Evolutionary conservation across 2,888 invertebrate genomes (phyloP).

Genomic region (Rapana venosa): DNA sequence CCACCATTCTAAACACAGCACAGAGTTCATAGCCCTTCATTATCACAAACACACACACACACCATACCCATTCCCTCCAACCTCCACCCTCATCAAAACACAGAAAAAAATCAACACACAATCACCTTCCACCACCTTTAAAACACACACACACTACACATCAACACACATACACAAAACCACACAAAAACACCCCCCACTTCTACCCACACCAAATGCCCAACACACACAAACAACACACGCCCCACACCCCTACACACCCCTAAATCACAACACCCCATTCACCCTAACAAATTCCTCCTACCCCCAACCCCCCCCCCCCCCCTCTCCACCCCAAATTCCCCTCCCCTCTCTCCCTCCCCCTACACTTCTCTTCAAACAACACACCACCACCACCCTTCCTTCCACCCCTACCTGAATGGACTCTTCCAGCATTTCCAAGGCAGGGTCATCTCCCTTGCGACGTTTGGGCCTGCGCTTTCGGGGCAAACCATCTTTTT

Average conservation of each 20-base stretch:
- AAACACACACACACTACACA: no score
- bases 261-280: background rate
- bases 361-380: background rate
- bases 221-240: background rate
- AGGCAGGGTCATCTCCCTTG: constrained; percentile 49
- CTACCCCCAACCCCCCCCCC: background rate
- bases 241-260: background rate
- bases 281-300: background rate
- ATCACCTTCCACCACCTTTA: no score
- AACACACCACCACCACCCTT: background rate
- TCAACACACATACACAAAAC: no score
- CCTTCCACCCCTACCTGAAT: constrained; percentile 39
- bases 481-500: background rate
- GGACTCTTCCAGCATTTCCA: constrained; percentile 47
- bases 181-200: no score
- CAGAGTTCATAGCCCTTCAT: no score
- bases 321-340: background rate
- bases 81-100: no score
- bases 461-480: constrained; percentile 49
- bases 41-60: no score
- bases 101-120: no score
- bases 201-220: no score
- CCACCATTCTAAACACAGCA: no score
- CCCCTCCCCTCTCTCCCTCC: no score
- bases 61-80: no score